Evolutionary conservation across 2,797 vertebrate genomes (phyloP).

Genomic region (Sebastes taczanowskii): DNA sequence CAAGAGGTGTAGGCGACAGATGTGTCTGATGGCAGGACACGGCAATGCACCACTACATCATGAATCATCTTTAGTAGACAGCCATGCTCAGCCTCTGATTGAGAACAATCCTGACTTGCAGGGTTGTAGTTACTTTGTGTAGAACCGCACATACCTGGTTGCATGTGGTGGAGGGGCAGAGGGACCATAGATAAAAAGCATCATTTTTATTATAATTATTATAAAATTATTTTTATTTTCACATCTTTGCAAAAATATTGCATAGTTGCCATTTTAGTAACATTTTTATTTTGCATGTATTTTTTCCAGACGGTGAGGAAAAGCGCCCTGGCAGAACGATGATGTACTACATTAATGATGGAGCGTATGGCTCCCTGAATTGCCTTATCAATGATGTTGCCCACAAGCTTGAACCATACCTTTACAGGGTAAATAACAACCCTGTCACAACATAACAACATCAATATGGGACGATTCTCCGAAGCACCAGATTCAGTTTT

Average conservation of each 20-base stretch:
- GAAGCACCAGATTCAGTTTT: neutral
- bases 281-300: neutral
- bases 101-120: too few relatives aligned
- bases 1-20: too few relatives aligned
- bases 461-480: neutral
- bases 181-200: too few relatives aligned
- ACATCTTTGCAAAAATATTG: neutral
- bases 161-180: too few relatives aligned
- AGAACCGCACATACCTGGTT: too few relatives aligned
- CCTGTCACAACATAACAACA: neutral
- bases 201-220: too few relatives aligned
- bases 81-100: too few relatives aligned
- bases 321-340: neutral
- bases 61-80: too few relatives aligned
- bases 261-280: neutral
- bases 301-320: neutral
- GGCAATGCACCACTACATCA: too few relatives aligned
- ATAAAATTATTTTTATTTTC: too few relatives aligned
- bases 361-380: neutral
- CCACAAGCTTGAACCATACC: neutral
- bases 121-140: too few relatives aligned
- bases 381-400: neutral
- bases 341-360: neutral
- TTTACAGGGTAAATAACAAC: neutral
- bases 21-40: too few relatives aligned